Conservation (phyloP, 2,797 vertebrate genomes). For the Columba guinea region DNA sequence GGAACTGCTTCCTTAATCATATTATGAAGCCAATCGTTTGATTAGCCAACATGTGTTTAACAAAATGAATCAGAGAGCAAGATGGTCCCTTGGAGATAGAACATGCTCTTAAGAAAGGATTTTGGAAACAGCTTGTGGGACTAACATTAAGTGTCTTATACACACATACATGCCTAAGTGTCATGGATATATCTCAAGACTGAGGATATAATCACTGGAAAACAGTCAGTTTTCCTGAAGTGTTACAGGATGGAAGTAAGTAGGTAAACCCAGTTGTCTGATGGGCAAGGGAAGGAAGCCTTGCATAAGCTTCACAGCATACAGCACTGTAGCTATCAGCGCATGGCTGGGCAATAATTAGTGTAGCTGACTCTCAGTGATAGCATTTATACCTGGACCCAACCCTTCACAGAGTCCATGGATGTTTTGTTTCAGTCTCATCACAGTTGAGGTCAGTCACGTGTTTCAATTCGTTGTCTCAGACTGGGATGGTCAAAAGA, state of each 20-base stretch:
- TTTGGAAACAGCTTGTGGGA: conserved; percentile 20
- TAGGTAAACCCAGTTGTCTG: not conserved
- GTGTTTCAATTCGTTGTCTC: not conserved
- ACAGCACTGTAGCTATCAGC: not conserved
- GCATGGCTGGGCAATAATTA: not conserved
- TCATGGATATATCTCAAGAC: not conserved
- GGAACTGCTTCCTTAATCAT: conserved; percentile 12
- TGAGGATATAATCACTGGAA: not conserved
- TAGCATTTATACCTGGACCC: not conserved
- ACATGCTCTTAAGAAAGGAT: not conserved
- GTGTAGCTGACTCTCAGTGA: not conserved
- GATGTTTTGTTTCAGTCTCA: not conserved
- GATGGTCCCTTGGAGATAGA: not conserved
- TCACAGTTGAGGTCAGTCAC: not conserved
- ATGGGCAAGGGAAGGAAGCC: not conserved
- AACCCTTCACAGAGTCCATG: not conserved
- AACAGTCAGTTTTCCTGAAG: not conserved
- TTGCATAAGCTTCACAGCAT: not conserved
- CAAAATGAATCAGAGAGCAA: conserved; percentile 28
- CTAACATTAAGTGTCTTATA: conserved; percentile 8
- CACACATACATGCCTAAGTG: not conserved
- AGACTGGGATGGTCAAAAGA: not conserved
- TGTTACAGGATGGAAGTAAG: not conserved
- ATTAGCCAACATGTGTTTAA: conserved; percentile 29
- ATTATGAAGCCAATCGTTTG: not conserved